Base-by-base conservation (phyloP, 1,140 invertebrate genomes). In the Diachasmimorpha longicaudata region DNA sequence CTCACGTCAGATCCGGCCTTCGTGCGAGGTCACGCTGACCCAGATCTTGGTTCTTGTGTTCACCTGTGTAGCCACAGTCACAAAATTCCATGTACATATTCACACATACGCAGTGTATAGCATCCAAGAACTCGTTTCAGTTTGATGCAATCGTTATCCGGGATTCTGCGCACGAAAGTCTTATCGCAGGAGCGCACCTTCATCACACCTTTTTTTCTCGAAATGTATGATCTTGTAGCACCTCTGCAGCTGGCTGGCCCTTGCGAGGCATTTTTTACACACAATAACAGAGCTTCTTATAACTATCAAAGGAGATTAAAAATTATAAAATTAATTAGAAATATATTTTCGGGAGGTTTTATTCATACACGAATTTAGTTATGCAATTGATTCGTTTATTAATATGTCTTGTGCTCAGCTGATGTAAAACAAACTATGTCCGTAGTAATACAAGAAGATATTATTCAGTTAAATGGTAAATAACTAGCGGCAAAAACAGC, bases 121-220 rank as follows among this genome's bases (percentile, higher is more conserved):
- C 37, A 13, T 70, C 16, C 21, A 78, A 66, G 52, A 19, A 75
- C 68, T 69, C 55, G 78, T 69, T 75, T 77, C 75, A 58, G 75
- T 68, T 78, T 85, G 78, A 80, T 86, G 84, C 81, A 88, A 89
- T 89, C 87, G 87, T 89, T 89, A 88, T 82, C 83, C 77, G 80
- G 85, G 87, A 88, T 88, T 88, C 86, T 89, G 87, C 87, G 87
- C 87, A 89, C 76, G 82, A 63, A 63, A 31, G 4, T 76, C 79
- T 42, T 78, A 70, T 73, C 73, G 67, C 74, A 79, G 21, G 52
- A 85, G 82, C 80, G 82, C 79, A 84, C 82, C 78, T 82, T 82
- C 46, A 75, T 78, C 79, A 81, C 82, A 68, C 66, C 63, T 46
- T 37, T 67, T 58, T 69, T 21, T 42, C 13, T 42, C 39, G 39